Percentiles rank a stretch among this genome's conserved stretches.
phyloP scores from a whole-genome alignment of 1,140 invertebrate species.

The Ladona fulva region DNA sequence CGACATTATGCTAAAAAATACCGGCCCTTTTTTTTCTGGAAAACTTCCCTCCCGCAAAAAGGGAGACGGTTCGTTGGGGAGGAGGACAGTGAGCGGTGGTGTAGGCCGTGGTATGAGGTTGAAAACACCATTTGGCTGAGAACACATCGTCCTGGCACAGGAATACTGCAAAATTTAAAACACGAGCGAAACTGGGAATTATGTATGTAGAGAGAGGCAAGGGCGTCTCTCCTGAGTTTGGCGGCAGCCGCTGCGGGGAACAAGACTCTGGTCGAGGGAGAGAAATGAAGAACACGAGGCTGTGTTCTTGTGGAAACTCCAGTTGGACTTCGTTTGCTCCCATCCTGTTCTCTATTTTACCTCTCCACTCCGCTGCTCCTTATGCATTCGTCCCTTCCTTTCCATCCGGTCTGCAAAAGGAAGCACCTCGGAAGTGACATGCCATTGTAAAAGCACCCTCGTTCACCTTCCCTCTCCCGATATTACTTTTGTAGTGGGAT shows the following conservation, averaged over 20 bases:
- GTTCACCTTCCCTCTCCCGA: not conserved
- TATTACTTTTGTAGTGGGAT: not conserved
- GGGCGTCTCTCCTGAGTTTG: not conserved
- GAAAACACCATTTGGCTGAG: constrained; percentile 8
- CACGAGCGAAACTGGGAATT: not conserved
- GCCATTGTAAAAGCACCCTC: not conserved
- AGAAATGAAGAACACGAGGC: not conserved
- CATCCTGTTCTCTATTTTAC: not conserved
- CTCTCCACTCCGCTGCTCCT: not conserved
- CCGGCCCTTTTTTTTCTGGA: not conserved
- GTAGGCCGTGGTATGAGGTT: not conserved
- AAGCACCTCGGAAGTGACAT: constrained; percentile 1
- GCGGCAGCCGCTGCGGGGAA: not conserved
- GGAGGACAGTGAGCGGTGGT: not conserved
- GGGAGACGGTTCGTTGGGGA: not conserved
- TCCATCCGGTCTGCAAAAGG: not conserved
- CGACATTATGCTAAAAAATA: not conserved
- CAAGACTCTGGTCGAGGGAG: not conserved
- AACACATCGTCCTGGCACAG: not conserved
- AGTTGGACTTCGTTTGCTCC: not conserved
- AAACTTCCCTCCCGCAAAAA: constrained; percentile 3
- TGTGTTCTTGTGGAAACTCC: not conserved
- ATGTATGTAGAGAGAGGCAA: not conserved
- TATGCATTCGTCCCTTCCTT: not conserved
- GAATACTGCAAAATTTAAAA: not conserved